phyloP scores from a whole-genome alignment of 2,888 invertebrate species.

The Hylaea fasciaria region DNA sequence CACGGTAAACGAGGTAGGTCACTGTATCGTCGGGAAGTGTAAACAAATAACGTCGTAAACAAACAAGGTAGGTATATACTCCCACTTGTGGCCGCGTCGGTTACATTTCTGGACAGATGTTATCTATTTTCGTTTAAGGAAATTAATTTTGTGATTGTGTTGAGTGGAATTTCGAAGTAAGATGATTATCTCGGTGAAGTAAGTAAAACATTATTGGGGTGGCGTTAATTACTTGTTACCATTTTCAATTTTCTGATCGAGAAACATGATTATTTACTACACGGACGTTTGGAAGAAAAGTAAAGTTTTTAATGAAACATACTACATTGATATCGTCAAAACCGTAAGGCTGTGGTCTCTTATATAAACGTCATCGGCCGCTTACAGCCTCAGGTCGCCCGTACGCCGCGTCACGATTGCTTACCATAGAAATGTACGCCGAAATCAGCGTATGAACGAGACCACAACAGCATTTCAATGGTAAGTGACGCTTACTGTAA shows the following conservation, averaged over 20 bases:
- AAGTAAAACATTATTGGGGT: not conserved
- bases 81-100: conserved; percentile 3
- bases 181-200: conserved; percentile 1
- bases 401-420: no score
- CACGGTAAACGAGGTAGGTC: not conserved
- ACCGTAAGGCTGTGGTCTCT: no score
- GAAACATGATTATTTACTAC: not conserved
- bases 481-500: no score
- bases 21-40: not conserved
- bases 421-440: no score
- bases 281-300: not conserved
- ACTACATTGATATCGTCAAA: no score
- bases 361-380: no score
- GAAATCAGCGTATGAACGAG: no score
- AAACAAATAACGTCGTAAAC: not conserved
- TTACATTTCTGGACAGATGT: conserved; percentile 41
- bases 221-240: not conserved
- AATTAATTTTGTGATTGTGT: conserved; percentile 56
- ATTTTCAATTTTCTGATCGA: no score
- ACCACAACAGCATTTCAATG: no score
- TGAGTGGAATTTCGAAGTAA: conserved; percentile 36
- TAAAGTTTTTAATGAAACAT: no score
- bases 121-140: conserved; percentile 45
- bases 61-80: not conserved
- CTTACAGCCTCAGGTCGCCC: no score